Base-by-base conservation (phyloP, 2,797 vertebrate genomes). In the Antennarius maculatus region DNA sequence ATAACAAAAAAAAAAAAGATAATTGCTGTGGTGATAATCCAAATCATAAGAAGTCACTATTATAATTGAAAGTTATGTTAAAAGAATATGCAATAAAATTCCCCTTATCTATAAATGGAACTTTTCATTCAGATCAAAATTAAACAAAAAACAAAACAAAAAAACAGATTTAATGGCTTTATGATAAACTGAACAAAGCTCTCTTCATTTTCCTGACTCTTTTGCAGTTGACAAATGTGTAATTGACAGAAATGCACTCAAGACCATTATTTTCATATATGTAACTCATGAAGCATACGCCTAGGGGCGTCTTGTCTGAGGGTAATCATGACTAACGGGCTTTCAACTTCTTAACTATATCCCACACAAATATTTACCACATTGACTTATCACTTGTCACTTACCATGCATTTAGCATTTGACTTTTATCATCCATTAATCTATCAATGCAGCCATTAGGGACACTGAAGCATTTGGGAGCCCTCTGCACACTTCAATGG, bases 371-470 rank as follows among this genome's bases (percentile, higher is more conserved):
- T 87, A 88, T 91, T 87, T 86, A 87, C 82, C 76, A 85, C 84
- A 81, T 67, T 88, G 87, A 87, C 88, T 85, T 79, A 86, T 87
- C 75, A 73, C 82, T 84, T 87, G 86, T 90, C 88, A 88, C 80
- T 86, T 88, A 84, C 69, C 45, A 70, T 80, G 76, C 87, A 80
- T 89, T 89, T 84, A 85, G 84, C 70, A 69, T 85, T 83, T 89
- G 78, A 90, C 83, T 85, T 88, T 81, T 86, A 89, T 86, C 59
- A 37, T 82, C 90, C 87, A 90, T 91, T 89, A 89, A 89, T 90
- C 81, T 88, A 89, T 90, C 84, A 84, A 63, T 73, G 83, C 75
- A 77, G 77, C 90, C 86, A 91, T 91, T 88, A 91, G 79, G 80
- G 85, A 88, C 83, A 85, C 81, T 85, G 69, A 69, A 74, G 84